A percentile compares a stretch with the other conserved stretches of the same genome.
phyloP scores from a whole-genome alignment of 2,113 vertebrate genomes.

The Hystrix cristata region DNA sequence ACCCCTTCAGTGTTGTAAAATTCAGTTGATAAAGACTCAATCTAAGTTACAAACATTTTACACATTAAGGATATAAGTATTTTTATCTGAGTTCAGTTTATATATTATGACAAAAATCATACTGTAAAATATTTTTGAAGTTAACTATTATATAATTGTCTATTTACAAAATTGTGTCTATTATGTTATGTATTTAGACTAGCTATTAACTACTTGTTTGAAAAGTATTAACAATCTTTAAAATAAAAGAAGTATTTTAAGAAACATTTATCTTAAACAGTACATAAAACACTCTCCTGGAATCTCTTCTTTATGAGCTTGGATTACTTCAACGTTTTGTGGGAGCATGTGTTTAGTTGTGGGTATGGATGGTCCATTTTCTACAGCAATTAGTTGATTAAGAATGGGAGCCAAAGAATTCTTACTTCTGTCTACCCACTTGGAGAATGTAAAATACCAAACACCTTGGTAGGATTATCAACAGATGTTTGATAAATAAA shows the following conservation, averaged over 20 bases:
- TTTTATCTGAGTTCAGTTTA: background rate
- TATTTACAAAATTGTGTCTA: background rate
- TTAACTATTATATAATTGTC: background rate
- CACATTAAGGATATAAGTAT: background rate
- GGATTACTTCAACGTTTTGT: background rate
- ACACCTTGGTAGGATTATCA: background rate
- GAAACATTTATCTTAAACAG: background rate
- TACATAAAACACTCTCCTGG: background rate
- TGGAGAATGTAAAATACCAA: background rate
- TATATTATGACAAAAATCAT: background rate
- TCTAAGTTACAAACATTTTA: background rate
- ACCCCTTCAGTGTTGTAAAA: background rate
- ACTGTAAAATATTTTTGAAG: background rate
- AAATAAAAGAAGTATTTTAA: background rate
- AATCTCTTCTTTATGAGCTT: background rate
- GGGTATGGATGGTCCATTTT: background rate
- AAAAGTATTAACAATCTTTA: background rate
- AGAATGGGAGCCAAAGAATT: background rate
- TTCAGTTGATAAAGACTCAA: background rate
- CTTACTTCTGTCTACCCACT: background rate
- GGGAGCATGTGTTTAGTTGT: background rate
- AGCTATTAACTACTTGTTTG: background rate
- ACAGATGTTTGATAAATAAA: background rate
- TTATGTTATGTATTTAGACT: background rate
- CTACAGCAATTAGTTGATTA: background rate